Percentiles rank a stretch among this genome's conserved stretches.
Conservation (phyloP, 2,888 invertebrate species). For the Pyrgus malvae region DNA sequence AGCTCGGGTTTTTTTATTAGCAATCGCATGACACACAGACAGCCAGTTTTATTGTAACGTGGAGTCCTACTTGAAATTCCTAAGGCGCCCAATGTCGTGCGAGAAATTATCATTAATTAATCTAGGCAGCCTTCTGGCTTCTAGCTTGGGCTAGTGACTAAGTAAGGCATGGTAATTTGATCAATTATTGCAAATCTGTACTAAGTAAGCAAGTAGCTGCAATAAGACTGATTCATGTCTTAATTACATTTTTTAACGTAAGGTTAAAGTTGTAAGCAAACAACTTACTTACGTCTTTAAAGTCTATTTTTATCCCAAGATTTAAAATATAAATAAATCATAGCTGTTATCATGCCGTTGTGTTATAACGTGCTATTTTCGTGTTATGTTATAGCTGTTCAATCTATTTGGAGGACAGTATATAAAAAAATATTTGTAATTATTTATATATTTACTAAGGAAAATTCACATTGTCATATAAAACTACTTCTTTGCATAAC, state of each 20-base stretch:
- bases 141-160: background rate
- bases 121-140: background rate
- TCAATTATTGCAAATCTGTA: background rate
- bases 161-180: background rate
- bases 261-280: no score
- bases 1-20: slow-evolving; percentile 50
- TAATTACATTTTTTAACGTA: background rate
- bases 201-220: background rate
- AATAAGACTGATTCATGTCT: background rate
- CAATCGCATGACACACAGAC: slow-evolving; percentile 32
- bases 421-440: no score
- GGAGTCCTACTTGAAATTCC: slow-evolving; percentile 17
- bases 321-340: no score
- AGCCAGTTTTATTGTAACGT: slow-evolving; percentile 14
- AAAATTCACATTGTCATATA: no score
- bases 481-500: no score
- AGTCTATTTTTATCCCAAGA: no score
- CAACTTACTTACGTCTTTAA: no score
- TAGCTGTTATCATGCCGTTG: no score
- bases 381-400: no score
- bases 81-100: slow-evolving; percentile 18
- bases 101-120: slow-evolving; percentile 20
- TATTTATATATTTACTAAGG: no score
- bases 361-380: no score
- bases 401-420: no score